Evolutionary conservation across 2,888 invertebrate genomes (phyloP), one percentile per base, ranked within the genome.

Genomic region (Athalia rosae): DNA sequence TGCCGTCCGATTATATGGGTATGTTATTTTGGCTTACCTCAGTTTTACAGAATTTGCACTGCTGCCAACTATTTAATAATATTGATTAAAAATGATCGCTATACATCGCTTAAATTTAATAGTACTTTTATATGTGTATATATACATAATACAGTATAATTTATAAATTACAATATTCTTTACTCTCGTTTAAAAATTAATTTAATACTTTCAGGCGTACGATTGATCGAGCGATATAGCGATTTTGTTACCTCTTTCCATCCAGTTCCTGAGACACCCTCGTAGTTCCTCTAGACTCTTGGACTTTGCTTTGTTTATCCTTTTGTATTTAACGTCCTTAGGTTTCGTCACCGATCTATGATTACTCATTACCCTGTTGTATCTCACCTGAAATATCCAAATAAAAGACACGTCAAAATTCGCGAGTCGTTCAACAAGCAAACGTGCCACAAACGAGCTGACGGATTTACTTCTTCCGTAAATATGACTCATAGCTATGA

Each of bases 331-430:
- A 50, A 97, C 96, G 88, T 97, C 97, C 91, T 96, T 96, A 81
- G 96, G 96, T 89, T 97, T 97, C 4, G 96, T 96, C 73, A 97
- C 97, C 74, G 96, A 96, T 81, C 96, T 92, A 89, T 97, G 97
- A 90, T 96, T 97, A 64, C 95, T 96, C 96, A 97, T 97, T 78
- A 97, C 96, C 82, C 97, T 91, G 90, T 96, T 96, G 90, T 95
- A 95, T 11, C 94, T 94, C 71, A 95, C 95, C 86, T 88, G 87
- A 62, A 85, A 84, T 56, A 64, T 47, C 15, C 13, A 74, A 64
- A 67, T 48, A 43, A 66, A 59, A 11, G 9, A 80, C 62, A 59
- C 15, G 67, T 45, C 11, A 11, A 0, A 43, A 45, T n/a, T 62
- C 69, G 77, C 45, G 78, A 76, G 77, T 71, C 47, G 76, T 28